Percentiles rank a stretch among this genome's conserved stretches.
These are phyloP conservation scores for Hyperoplus immaculatus DNA, from an alignment of 2,797 vertebrate species.

Conservation along the genomic window DNA sequence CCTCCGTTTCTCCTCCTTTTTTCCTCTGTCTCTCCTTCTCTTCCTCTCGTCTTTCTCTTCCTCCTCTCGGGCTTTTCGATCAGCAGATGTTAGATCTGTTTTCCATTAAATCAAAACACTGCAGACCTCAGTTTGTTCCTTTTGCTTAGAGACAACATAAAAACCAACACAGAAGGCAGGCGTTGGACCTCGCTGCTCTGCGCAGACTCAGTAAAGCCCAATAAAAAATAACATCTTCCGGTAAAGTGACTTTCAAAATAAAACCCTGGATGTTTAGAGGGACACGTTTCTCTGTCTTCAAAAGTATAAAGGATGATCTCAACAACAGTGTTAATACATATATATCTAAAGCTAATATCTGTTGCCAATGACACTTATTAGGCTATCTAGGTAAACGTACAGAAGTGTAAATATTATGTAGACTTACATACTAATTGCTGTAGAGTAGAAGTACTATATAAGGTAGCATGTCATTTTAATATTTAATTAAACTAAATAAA, in stretches of 20 bases:
- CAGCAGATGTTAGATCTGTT: background rate
- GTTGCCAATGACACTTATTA: background rate
- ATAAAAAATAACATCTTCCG: constrained; percentile 21
- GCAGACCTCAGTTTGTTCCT: background rate
- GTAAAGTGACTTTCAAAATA: constrained; percentile 37
- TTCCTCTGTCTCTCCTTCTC: constrained; percentile 12
- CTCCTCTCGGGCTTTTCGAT: constrained; percentile 6
- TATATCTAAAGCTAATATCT: background rate
- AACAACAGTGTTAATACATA: background rate
- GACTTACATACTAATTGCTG: background rate
- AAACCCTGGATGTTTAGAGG: constrained; percentile 3
- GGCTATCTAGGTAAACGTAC: background rate
- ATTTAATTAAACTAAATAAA: too few species aligned
- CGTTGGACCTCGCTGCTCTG: constrained; percentile 49
- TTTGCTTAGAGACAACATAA: constrained; percentile 37
- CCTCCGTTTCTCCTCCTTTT: constrained; percentile 33
- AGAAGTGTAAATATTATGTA: background rate
- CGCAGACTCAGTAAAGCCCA: constrained; percentile 59
- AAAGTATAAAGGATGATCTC: too few species aligned
- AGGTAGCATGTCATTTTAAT: background rate
- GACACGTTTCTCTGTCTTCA: too few species aligned
- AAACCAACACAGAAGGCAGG: constrained; percentile 38
- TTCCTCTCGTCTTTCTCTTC: background rate
- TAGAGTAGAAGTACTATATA: background rate
- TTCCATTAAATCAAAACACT: background rate